These are phyloP conservation scores for Pampus argenteus DNA, from an alignment of 2,797 vertebrate genomes.

Conservation along the genomic window DNA sequence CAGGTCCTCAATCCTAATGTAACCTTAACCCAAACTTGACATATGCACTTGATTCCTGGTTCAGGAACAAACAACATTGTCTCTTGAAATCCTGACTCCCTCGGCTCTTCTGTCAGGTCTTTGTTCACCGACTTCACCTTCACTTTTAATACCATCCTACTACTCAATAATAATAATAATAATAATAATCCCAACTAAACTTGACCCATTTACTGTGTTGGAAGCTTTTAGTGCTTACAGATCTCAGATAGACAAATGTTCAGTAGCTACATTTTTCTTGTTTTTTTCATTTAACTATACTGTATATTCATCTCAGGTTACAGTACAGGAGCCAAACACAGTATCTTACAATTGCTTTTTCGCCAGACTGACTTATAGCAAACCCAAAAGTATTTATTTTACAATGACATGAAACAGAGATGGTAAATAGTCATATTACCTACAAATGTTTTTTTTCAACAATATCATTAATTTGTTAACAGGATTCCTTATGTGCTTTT, in stretches of 20 bases:
- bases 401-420: neutral
- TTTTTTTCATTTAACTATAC: too few species aligned
- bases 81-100: slow-evolving; percentile 2
- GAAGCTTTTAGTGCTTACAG: slow-evolving; percentile 13
- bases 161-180: neutral
- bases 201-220: slow-evolving; percentile 35
- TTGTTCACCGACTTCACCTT: slow-evolving; percentile 8
- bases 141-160: slow-evolving; percentile 11
- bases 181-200: slow-evolving; percentile 36
- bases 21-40: slow-evolving; percentile 15
- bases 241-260: slow-evolving; percentile 21
- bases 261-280: neutral
- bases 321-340: neutral
- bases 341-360: neutral
- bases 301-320: neutral
- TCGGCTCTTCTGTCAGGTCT: neutral
- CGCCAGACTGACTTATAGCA: too few species aligned
- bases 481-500: neutral
- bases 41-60: neutral
- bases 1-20: neutral
- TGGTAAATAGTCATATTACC: too few species aligned
- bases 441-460: too few species aligned
- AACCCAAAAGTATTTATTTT: neutral
- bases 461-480: too few species aligned
- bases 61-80: neutral